Base-by-base conservation (phyloP, 2,797 vertebrate genomes). In the Pristis pectinata region DNA sequence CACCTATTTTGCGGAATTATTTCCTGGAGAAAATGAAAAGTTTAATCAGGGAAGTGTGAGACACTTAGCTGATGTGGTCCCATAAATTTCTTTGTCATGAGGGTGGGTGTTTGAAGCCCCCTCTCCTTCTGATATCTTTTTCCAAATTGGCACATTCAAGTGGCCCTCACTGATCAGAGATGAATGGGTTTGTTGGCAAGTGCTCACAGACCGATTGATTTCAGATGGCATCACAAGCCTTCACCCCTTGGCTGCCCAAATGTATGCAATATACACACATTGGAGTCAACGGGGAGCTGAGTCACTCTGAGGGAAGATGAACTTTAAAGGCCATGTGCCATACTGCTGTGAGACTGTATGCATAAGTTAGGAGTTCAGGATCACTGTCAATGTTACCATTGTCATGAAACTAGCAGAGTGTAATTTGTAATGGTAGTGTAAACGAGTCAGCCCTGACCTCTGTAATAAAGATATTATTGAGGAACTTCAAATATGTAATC, bases 401-500 rank as follows among this genome's bases (percentile, higher is more conserved):
- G 19, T 30, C 3, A 70, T 70, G 64, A 72, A 64, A 37, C 41
- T n/a, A 93, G n/a, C 61, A 44, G 15, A 93, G 37, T 44, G 41
- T 64, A 72, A 93, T 67, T n/a, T 61, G 67, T 64, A 41, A 92
- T 64, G 59, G 61, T 67, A 34, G 34, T 67, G 64, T 27, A 67
- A 92, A 27, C 11, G n/a, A 44, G 64, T 70, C 91, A 93, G 56
- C 41, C 67, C 4, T 70, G 64, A 67, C 41, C 91, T 72, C 1
- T 13, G 41, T 61, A 93, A 70, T 70, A 44, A 72, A 93, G 37
- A 93, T 93, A 67, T 70, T 44, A 44, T 44, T 37, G 91, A 44
- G 64, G 64, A 93, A 64, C 41, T 70, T 93, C 59, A 93, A 91
- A 72, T 27, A 44, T 93, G 64, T 67, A 93, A 70, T 70, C n/a